Evolutionary conservation across 1,140 invertebrate genomes (phyloP).

Genomic region (Orchestia grillus): DNA sequence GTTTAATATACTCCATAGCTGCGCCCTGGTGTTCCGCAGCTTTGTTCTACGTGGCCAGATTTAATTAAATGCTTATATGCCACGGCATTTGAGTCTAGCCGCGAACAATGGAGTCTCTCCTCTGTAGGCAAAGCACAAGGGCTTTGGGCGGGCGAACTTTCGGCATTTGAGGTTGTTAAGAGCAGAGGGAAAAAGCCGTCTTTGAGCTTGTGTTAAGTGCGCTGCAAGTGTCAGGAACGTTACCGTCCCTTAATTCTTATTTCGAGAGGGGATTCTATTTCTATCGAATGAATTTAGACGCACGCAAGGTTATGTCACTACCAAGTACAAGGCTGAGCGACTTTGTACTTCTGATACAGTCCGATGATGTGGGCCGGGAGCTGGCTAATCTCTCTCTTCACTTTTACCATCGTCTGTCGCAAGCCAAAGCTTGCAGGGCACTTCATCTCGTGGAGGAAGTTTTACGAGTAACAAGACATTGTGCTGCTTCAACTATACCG

Average conservation of each 20-base stretch:
- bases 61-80: constrained; percentile 10
- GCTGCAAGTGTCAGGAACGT: background rate
- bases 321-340: background rate
- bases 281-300: background rate
- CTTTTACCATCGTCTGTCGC: background rate
- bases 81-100: background rate
- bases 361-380: background rate
- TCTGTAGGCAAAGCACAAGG: background rate
- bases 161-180: background rate
- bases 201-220: background rate
- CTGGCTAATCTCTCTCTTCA: background rate
- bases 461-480: background rate
- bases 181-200: background rate
- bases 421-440: background rate
- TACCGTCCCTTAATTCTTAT: background rate
- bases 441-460: background rate
- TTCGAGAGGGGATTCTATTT: background rate
- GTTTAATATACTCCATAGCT: background rate
- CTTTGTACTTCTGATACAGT: background rate
- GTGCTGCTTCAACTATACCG: background rate
- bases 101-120: background rate
- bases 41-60: background rate
- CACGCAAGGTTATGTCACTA: background rate
- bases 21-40: background rate
- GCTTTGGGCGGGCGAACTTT: background rate